phyloP scores from a whole-genome alignment of 1,140 invertebrate species.

The Microplitis demolitor region DNA sequence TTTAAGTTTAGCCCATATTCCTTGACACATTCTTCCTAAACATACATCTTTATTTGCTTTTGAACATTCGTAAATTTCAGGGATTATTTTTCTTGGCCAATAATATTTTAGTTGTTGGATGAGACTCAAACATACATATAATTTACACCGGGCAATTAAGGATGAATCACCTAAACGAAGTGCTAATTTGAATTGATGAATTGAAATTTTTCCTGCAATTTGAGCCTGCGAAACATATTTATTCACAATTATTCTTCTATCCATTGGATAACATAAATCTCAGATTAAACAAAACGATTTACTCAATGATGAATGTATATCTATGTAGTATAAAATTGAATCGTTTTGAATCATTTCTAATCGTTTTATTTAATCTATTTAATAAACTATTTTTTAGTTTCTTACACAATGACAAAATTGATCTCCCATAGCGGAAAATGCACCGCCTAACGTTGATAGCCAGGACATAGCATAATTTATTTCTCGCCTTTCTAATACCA shows the following conservation, averaged over 20 bases:
- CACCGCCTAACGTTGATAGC: conserved; percentile 95
- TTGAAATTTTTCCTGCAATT: conserved; percentile 84
- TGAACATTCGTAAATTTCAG: conserved; percentile 67
- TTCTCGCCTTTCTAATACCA: conserved; percentile 71
- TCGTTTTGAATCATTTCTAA: neutral
- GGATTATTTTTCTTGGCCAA: conserved; percentile 70
- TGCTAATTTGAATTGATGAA: conserved; percentile 80
- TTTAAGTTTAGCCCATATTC: conserved; percentile 80
- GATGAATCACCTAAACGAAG: conserved; percentile 79
- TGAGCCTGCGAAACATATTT: conserved; percentile 69
- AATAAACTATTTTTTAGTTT: conserved; percentile 9
- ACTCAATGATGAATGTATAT: too few species aligned
- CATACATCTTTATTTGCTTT: conserved; percentile 63
- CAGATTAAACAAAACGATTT: too few species aligned
- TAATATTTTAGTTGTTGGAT: conserved; percentile 78
- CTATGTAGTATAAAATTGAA: neutral
- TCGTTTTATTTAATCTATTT: neutral
- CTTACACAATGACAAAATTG: conserved; percentile 79
- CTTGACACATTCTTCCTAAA: conserved; percentile 79
- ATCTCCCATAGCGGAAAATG: conserved; percentile 91
- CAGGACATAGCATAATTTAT: conserved; percentile 88
- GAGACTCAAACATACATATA: conserved; percentile 86
- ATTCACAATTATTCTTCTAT: conserved; percentile 8
- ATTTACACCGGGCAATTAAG: conserved; percentile 76
- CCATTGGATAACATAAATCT: too few species aligned